Conservation (phyloP, 64 coral and sea anemone species). For the Dendronephthya gigantea region DNA sequence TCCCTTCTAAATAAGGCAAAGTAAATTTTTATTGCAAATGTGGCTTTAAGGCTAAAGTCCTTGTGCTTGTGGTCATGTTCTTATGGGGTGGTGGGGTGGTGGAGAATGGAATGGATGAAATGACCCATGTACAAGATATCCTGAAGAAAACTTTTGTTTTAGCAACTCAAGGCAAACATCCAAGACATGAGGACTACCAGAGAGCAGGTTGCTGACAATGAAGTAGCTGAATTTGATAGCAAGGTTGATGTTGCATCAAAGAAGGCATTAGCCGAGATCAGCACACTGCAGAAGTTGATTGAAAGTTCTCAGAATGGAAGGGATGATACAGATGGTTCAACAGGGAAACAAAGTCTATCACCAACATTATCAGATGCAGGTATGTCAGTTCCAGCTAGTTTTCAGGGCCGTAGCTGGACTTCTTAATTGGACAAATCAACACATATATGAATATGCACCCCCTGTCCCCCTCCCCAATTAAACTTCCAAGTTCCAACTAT, state of each 20-base stretch:
- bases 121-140: background rate
- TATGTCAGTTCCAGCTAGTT: background rate
- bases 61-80: too few species aligned
- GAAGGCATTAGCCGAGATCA: background rate
- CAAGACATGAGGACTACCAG: background rate
- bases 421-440: too few species aligned
- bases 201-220: background rate
- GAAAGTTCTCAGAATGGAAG: background rate
- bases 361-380: background rate
- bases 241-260: background rate
- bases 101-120: too few species aligned
- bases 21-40: too few species aligned
- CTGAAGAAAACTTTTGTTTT: too few species aligned
- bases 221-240: background rate
- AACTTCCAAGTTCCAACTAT: too few species aligned
- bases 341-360: background rate
- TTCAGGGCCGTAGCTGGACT: too few species aligned
- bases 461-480: too few species aligned
- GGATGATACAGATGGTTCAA: background rate
- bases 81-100: too few species aligned
- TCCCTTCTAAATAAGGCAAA: too few species aligned
- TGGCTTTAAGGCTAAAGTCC: too few species aligned
- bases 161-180: slow-evolving; percentile 1
- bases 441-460: too few species aligned
- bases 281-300: background rate